Conservation (phyloP, 2,113 vertebrate species). For the Aramus guarauna region DNA sequence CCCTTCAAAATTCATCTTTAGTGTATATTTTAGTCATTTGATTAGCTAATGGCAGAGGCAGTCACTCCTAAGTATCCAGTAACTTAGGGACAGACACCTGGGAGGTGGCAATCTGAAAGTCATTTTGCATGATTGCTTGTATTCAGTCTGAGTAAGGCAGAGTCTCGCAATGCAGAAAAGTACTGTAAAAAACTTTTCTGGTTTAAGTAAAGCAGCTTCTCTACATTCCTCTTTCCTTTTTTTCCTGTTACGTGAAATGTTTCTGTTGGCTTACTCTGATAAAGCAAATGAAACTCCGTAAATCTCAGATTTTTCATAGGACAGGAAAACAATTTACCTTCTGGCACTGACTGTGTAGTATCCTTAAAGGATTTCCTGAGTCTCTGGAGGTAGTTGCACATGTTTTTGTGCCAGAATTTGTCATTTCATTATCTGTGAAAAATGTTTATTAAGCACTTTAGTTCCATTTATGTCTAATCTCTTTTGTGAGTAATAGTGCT, state of each 20-base stretch:
- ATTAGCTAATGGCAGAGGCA: neutral
- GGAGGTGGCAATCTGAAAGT: neutral
- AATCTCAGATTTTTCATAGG: neutral
- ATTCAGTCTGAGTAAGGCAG: neutral
- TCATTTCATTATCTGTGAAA: neutral
- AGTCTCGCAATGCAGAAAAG: neutral
- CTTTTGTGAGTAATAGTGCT: neutral
- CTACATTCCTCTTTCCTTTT: neutral
- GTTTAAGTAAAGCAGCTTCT: neutral
- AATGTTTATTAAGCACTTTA: neutral
- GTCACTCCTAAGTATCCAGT: neutral
- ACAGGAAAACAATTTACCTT: neutral
- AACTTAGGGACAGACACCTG: neutral
- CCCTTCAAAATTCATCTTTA: neutral
- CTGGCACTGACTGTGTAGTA: neutral
- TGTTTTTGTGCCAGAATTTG: neutral
- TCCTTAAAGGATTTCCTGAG: neutral
- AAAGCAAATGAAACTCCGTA: neutral
- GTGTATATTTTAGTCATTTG: neutral
- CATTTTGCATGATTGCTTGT: neutral
- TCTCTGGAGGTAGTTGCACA: neutral
- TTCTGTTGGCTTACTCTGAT: neutral
- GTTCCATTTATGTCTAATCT: neutral
- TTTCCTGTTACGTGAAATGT: neutral
- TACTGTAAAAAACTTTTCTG: neutral